A percentile compares a stretch with the other conserved stretches of the same genome.
Evolutionary conservation across 53 echinoderm and acorn worm genomes (phyloP).

Genomic region (Zoroaster sp.): DNA sequence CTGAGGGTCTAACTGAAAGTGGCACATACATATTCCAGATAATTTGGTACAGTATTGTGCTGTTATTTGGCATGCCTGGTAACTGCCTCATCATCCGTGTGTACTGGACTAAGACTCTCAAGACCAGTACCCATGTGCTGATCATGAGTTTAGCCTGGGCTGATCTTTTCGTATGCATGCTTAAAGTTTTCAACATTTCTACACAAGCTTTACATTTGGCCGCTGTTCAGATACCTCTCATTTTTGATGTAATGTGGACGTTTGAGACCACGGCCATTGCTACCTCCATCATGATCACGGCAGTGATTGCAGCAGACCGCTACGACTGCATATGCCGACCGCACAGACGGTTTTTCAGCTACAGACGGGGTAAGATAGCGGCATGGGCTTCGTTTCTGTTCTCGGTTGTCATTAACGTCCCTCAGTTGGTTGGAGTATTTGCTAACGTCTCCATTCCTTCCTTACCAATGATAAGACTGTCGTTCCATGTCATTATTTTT

Average conservation of each 20-base stretch:
- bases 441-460: not conserved
- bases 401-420: not conserved
- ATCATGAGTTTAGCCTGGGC: constrained; percentile 30
- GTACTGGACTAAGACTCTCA: constrained; percentile 34
- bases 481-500: not conserved
- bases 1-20: not conserved
- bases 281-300: not conserved
- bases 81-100: constrained; percentile 50
- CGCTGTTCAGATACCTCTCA: not conserved
- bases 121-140: constrained; percentile 50
- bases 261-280: not conserved
- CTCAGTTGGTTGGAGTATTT: too few relatives aligned
- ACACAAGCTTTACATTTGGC: too few relatives aligned
- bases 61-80: constrained; percentile 53
- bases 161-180: constrained; percentile 5
- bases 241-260: not conserved
- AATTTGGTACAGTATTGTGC: not conserved
- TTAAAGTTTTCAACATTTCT: not conserved
- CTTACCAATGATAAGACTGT: not conserved
- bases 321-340: constrained; percentile 27
- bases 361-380: not conserved
- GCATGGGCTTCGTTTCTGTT: not conserved
- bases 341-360: not conserved
- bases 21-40: not conserved
- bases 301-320: constrained; percentile 15